Evolutionary conservation across 23 tunicate species (phyloP).

Genomic region (Phallusia fumigata): DNA sequence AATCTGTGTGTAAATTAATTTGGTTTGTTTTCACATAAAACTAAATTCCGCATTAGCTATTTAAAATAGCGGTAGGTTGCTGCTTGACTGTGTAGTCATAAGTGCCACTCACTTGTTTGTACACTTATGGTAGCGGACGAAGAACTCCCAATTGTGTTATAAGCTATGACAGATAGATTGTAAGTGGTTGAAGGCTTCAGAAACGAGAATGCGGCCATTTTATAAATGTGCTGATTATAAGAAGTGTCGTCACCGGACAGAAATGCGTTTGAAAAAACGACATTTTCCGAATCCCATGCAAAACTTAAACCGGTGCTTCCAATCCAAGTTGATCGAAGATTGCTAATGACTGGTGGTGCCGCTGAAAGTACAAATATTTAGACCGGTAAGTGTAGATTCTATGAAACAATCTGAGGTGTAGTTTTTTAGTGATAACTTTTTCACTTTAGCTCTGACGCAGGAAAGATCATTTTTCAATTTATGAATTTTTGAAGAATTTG

Average conservation of each 20-base stretch:
- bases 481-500: no score
- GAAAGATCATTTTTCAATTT: no score
- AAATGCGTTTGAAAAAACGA: background rate
- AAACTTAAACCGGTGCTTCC: background rate
- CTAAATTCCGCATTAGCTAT: no score
- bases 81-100: no score
- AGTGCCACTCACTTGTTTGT: background rate
- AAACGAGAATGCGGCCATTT: background rate
- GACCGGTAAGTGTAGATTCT: no score
- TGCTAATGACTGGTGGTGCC: background rate
- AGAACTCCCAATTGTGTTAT: background rate
- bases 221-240: background rate
- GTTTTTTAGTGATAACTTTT: no score
- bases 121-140: background rate
- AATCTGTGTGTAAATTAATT: no score
- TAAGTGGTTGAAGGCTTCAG: background rate
- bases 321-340: background rate
- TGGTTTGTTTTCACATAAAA: no score
- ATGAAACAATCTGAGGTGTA: no score
- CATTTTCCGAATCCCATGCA: background rate
- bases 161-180: background rate
- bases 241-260: background rate
- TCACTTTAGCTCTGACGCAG: no score
- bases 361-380: background rate
- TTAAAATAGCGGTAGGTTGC: no score